Conservation (phyloP, 1,140 invertebrate genomes). For the Luehdorfia chinensis region DNA sequence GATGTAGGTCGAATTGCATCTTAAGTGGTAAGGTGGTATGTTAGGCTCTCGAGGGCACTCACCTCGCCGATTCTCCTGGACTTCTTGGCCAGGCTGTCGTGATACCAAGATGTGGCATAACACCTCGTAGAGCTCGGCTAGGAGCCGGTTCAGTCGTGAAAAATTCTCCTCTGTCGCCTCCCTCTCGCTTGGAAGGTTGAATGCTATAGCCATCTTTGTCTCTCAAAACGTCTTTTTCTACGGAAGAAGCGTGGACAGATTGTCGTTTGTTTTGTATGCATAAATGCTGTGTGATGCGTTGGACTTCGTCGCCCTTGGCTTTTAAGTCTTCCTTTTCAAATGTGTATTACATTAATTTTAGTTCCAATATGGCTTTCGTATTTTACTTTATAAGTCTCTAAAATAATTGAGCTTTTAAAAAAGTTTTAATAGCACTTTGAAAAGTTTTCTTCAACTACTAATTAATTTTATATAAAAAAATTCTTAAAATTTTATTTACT, state of each 20-base stretch:
- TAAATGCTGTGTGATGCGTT: slow-evolving; percentile 56
- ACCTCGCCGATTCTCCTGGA: slow-evolving; percentile 67
- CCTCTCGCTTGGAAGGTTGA: slow-evolving; percentile 73
- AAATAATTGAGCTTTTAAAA: not conserved
- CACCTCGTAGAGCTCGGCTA: slow-evolving; percentile 73
- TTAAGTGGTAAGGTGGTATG: slow-evolving; percentile 75
- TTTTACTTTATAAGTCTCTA: too few species aligned
- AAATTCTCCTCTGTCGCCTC: slow-evolving; percentile 74
- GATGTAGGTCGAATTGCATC: slow-evolving; percentile 77
- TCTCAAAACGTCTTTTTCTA: slow-evolving; percentile 61
- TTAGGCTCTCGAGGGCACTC: slow-evolving; percentile 70
- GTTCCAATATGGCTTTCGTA: not conserved
- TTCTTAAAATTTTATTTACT: slow-evolving; percentile 13
- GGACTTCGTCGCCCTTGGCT: slow-evolving; percentile 26
- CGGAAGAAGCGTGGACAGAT: slow-evolving; percentile 62
- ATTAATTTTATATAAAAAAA: slow-evolving; percentile 14
- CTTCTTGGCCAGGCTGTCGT: slow-evolving; percentile 65
- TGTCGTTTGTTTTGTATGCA: slow-evolving; percentile 65
- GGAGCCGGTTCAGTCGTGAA: slow-evolving; percentile 72
- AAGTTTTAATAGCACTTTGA: slow-evolving; percentile 2
- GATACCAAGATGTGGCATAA: slow-evolving; percentile 73
- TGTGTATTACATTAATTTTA: slow-evolving; percentile 16
- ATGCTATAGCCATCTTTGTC: slow-evolving; percentile 75
- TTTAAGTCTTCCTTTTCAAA: slow-evolving; percentile 22
- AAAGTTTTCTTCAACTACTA: slow-evolving; percentile 4